Evolutionary conservation across 1,140 invertebrate species (phyloP).

Genomic region (Drosophila murphyi): DNA sequence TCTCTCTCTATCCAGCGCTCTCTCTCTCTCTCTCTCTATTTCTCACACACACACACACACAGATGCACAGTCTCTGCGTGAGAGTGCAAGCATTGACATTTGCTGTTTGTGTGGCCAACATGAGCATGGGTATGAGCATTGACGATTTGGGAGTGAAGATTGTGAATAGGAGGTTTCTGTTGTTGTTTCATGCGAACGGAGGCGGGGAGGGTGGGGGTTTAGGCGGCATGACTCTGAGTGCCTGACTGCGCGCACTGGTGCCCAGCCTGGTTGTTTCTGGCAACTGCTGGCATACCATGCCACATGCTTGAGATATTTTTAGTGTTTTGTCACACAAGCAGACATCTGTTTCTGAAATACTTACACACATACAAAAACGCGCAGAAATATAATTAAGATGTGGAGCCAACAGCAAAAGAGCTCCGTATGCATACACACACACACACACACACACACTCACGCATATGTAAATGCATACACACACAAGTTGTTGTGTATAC

Average conservation of each 20-base stretch:
- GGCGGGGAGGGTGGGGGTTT: conserved; percentile 5
- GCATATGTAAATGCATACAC: background rate
- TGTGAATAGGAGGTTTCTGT: background rate
- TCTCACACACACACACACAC: background rate
- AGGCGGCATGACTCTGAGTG: conserved; percentile 36
- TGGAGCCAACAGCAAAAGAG: conserved; percentile 38
- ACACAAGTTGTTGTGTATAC: conserved; percentile 1
- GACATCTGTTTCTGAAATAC: conserved; percentile 62
- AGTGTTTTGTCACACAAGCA: conserved; percentile 61
- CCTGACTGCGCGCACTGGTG: conserved; percentile 33
- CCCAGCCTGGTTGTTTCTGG: conserved; percentile 36
- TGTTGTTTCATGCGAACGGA: conserved; percentile 5
- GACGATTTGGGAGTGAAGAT: conserved; percentile 29
- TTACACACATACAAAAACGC: conserved; percentile 44
- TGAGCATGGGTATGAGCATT: conserved; percentile 18
- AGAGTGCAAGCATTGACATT: conserved; percentile 47
- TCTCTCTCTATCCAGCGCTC: background rate
- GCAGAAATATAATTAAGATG: conserved; percentile 56
- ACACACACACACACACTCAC: conserved; percentile 15
- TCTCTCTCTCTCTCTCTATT: background rate
- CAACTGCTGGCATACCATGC: conserved; percentile 56
- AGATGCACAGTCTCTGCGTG: background rate
- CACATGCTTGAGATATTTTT: conserved; percentile 66
- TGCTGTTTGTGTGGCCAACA: conserved; percentile 39
- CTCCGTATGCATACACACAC: background rate